A percentile compares a stretch with the other conserved stretches of the same genome.
Conservation (phyloP, 2,888 invertebrate genomes). For the Leptopilina syphax region DNA sequence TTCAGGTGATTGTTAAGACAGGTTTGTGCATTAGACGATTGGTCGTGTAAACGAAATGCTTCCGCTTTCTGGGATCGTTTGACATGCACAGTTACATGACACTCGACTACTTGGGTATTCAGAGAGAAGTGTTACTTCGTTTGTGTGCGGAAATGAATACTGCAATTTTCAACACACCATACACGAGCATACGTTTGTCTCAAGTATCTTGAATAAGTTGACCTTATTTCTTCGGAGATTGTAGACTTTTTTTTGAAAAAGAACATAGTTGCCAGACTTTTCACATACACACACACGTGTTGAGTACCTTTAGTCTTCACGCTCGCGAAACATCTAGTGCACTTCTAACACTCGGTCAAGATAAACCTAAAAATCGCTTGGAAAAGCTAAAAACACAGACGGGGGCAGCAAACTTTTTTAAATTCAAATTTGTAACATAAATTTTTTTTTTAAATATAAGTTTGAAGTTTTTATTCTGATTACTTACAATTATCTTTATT, state of each 20-base stretch:
- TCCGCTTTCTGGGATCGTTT: slow-evolving; percentile 48
- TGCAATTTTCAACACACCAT: slow-evolving; percentile 22
- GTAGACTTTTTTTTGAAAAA: slow-evolving; percentile 28
- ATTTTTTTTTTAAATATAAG: neutral
- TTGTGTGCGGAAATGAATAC: slow-evolving; percentile 30
- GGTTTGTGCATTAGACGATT: slow-evolving; percentile 62
- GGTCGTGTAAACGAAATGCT: slow-evolving; percentile 64
- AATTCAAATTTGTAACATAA: neutral
- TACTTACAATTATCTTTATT: neutral
- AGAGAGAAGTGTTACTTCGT: slow-evolving; percentile 22
- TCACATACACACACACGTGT: slow-evolving; percentile 27
- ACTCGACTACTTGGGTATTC: slow-evolving; percentile 28
- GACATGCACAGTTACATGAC: slow-evolving; percentile 33
- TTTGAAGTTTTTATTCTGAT: no score
- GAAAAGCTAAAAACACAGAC: neutral
- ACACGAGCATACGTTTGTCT: slow-evolving; percentile 24
- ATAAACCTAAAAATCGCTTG: slow-evolving; percentile 9
- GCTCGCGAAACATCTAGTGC: slow-evolving; percentile 34
- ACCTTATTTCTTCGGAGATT: slow-evolving; percentile 27
- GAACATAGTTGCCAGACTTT: slow-evolving; percentile 19
- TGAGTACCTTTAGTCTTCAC: slow-evolving; percentile 19
- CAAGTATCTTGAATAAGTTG: slow-evolving; percentile 31
- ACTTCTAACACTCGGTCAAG: slow-evolving; percentile 16
- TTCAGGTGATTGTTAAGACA: slow-evolving; percentile 58
- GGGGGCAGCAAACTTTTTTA: neutral